Conservation (phyloP, 2,113 vertebrate species). For the Myotis lucifugus region DNA sequence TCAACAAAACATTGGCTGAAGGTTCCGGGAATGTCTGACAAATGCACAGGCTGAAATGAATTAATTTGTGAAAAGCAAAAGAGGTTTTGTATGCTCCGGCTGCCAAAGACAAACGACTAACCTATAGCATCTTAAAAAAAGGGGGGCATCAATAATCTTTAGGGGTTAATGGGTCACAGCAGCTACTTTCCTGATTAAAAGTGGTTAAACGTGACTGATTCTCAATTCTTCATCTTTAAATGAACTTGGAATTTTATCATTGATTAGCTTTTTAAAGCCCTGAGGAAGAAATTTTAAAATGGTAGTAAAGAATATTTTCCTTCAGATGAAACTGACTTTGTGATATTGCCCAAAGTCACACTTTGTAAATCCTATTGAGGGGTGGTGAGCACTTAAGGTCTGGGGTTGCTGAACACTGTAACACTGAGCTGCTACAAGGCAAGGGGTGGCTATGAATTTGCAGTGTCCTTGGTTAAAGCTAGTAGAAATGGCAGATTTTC, state of each 20-base stretch:
- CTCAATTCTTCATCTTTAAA: slow-evolving; percentile 14
- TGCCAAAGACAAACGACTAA: slow-evolving; percentile 44
- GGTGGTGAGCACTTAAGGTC: not conserved
- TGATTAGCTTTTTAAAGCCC: slow-evolving; percentile 17
- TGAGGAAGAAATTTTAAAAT: not conserved
- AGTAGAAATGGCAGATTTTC: not conserved
- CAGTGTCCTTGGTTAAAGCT: not conserved
- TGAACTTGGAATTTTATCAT: slow-evolving; percentile 31
- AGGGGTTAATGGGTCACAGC: not conserved
- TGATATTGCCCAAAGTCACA: slow-evolving; percentile 1
- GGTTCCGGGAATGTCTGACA: slow-evolving; percentile 27
- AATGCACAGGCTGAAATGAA: slow-evolving; percentile 53
- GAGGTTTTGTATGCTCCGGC: not conserved
- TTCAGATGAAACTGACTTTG: slow-evolving; percentile 47
- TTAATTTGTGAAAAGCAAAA: slow-evolving; percentile 63
- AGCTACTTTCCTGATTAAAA: slow-evolving; percentile 61
- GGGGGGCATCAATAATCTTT: not conserved
- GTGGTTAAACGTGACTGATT: not conserved
- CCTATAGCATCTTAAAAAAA: not conserved
- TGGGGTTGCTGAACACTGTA: not conserved
- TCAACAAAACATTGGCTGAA: slow-evolving; percentile 51
- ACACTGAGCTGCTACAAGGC: not conserved
- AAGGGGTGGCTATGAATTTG: not conserved
- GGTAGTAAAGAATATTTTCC: slow-evolving; percentile 43
- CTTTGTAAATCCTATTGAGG: slow-evolving; percentile 35